Evolutionary conservation across 2,888 invertebrate species (phyloP).

Genomic region (Himalopsyche kuldschensis): DNA sequence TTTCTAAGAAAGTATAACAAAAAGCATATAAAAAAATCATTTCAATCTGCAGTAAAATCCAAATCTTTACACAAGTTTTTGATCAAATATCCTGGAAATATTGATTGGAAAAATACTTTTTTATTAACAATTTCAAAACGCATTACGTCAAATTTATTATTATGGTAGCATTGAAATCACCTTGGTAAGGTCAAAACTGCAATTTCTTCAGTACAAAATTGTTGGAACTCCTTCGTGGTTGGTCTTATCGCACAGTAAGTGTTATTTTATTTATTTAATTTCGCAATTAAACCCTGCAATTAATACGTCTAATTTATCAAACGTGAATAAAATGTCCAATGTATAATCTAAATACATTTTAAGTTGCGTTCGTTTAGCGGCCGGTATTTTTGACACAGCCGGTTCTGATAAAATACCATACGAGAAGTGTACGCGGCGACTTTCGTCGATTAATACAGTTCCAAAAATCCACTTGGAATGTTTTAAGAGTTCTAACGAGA

Average conservation of each 20-base stretch:
- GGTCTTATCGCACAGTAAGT: conserved; percentile 19
- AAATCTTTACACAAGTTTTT: too few species aligned
- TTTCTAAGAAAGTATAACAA: too few species aligned
- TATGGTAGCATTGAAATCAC: conserved; percentile 48
- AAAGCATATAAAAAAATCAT: too few species aligned
- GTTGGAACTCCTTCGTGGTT: conserved; percentile 28
- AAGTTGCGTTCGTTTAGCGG: not conserved
- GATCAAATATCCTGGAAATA: too few species aligned
- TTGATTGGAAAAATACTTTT: not conserved
- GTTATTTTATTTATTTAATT: not conserved
- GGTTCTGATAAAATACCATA: not conserved
- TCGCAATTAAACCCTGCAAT: not conserved
- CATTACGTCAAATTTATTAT: conserved; percentile 29
- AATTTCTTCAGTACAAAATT: conserved; percentile 23
- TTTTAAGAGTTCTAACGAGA: not conserved
- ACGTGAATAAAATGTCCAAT: too few species aligned
- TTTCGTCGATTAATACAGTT: not conserved
- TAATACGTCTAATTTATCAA: not conserved
- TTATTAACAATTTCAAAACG: not conserved
- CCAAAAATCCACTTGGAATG: not conserved
- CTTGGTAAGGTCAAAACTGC: conserved; percentile 54
- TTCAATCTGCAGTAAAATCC: too few species aligned
- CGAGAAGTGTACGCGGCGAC: not conserved
- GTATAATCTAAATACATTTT: not conserved
- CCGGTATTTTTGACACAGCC: not conserved